A percentile compares a stretch with the other conserved stretches of the same genome.
phyloP scores from a whole-genome alignment of 2,797 vertebrate species.

The Platalea minor region DNA sequence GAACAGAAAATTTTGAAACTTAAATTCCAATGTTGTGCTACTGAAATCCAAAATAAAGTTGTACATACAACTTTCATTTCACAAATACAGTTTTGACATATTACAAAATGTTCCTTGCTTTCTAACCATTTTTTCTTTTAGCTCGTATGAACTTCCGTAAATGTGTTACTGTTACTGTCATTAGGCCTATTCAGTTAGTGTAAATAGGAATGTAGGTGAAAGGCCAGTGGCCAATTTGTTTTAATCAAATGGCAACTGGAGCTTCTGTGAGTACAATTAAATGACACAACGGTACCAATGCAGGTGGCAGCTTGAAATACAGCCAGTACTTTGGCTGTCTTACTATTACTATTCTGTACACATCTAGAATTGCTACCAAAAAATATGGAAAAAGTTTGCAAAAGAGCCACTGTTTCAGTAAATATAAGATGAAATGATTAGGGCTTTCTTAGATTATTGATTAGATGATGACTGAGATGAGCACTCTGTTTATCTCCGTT shows the following conservation, averaged over 20 bases:
- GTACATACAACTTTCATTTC: not conserved
- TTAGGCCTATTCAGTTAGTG: not conserved
- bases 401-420: not conserved
- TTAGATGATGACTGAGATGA: not conserved
- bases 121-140: not conserved
- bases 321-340: not conserved
- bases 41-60: not conserved
- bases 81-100: not conserved
- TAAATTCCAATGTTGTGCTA: not conserved
- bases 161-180: not conserved
- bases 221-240: not conserved
- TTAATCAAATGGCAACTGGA: not conserved
- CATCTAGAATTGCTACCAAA: not conserved
- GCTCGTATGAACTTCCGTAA: accelerated
- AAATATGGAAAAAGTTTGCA: not conserved
- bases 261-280: not conserved
- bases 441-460: not conserved
- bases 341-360: not conserved
- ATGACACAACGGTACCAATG: not conserved
- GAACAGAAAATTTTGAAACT: not conserved
- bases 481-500: not conserved
- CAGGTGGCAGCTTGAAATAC: not conserved
- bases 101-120: not conserved
- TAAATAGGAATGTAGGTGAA: not conserved
- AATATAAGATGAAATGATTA: not conserved